These are phyloP conservation scores for Macrosoma leucophasiata DNA, from an alignment of 2,888 invertebrate genomes.

Conservation along the genomic window DNA sequence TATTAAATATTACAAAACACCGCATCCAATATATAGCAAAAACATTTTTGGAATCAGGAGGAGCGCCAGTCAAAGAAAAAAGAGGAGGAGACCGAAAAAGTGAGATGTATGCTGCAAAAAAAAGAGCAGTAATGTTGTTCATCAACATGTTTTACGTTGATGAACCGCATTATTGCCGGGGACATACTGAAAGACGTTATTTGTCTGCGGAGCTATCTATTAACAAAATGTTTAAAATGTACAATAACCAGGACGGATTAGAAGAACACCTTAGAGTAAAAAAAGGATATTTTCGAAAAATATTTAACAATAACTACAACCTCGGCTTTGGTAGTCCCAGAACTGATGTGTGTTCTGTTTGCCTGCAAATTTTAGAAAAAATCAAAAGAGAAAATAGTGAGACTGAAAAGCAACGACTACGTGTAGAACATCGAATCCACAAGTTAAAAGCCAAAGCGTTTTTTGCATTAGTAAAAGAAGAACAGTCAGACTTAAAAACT, in stretches of 20 bases:
- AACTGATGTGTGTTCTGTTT: slow-evolving; percentile 24
- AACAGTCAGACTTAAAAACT: not conserved
- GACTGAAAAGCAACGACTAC: slow-evolving; percentile 1
- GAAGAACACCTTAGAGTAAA: slow-evolving; percentile 20
- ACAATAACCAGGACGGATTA: slow-evolving; percentile 18
- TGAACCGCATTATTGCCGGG: slow-evolving; percentile 8
- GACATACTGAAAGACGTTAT: slow-evolving; percentile 1
- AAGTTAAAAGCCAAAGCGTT: not conserved
- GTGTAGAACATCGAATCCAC: slow-evolving; percentile 2
- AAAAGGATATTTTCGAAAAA: slow-evolving; percentile 21
- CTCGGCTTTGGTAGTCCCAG: slow-evolving; percentile 23
- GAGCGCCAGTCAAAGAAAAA: not conserved
- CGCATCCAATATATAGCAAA: slow-evolving; percentile 23
- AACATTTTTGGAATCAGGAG: slow-evolving; percentile 16
- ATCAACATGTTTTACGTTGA: slow-evolving; percentile 6
- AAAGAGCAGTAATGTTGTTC: slow-evolving; percentile 8
- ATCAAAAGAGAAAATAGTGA: slow-evolving; percentile 10
- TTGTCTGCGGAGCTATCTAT: not conserved
- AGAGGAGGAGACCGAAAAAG: slow-evolving; percentile 9
- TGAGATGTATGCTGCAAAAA: slow-evolving; percentile 1
- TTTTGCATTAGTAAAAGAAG: not conserved
- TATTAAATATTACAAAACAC: slow-evolving; percentile 23
- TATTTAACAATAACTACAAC: slow-evolving; percentile 24
- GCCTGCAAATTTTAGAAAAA: slow-evolving; percentile 19
- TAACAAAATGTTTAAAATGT: not conserved